phyloP scores from a whole-genome alignment of 2,113 vertebrate species.

The Atlantisia rogersi region DNA sequence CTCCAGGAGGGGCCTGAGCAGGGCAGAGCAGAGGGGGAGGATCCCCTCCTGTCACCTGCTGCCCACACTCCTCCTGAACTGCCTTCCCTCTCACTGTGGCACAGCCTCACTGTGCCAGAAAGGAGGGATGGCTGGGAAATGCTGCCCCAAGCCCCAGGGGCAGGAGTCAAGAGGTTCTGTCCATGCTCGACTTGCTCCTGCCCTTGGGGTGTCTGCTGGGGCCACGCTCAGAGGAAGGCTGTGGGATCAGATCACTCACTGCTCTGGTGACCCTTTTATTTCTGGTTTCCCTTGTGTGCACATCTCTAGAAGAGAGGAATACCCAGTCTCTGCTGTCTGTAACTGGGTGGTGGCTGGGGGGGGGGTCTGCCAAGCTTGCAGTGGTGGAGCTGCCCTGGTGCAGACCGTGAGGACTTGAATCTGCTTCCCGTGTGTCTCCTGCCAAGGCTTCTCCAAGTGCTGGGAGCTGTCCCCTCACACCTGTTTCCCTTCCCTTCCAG shows the following conservation, averaged over 20 bases:
- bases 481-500: conserved; percentile 61
- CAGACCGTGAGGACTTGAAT: not conserved
- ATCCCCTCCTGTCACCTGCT: too few relatives aligned
- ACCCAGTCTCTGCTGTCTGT: not conserved
- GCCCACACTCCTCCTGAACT: not conserved
- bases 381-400: not conserved
- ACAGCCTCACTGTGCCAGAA: not conserved
- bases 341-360: not conserved
- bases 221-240: not conserved
- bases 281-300: not conserved
- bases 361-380: not conserved
- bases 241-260: not conserved
- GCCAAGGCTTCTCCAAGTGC: rapidly evolving
- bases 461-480: not conserved
- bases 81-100: not conserved
- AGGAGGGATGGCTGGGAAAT: not conserved
- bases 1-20: too few relatives aligned
- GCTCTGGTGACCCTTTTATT: not conserved
- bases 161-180: not conserved
- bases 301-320: not conserved
- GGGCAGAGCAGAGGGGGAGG: too few relatives aligned
- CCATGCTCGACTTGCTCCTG: not conserved
- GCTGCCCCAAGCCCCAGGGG: not conserved
- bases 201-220: not conserved
- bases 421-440: not conserved